Base-by-base conservation (phyloP, 2,888 invertebrate species). In the Miltochrista miniata region DNA sequence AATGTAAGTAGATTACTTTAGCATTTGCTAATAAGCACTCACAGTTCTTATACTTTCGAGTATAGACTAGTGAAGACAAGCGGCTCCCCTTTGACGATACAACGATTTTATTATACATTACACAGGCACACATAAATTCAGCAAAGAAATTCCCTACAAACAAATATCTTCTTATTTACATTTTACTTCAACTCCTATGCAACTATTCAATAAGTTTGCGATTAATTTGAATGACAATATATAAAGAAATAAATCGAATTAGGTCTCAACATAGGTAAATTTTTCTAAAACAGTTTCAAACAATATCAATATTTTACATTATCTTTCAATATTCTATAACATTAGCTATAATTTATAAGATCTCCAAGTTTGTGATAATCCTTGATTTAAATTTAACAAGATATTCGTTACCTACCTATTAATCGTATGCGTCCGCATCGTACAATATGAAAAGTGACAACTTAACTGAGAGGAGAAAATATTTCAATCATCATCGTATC, bases 201-300 rank as follows among this genome's bases (percentile, higher is more conserved):
- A 80, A 85, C 85, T 89, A 87, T 77, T 74, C 68, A 86, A 85
- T 85, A 84, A 74, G 72, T 79, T 79, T 77, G 82, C 79, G 78
- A 84, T 81, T 75, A 82, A 81, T 76, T 77, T 76, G 76, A 83
- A 81, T 82, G 82, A 82, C 74, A 77, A 10, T 71, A 76, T 74
- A 76, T 76, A 70, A 74, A 76, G 79, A 89, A 89, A 87, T 68
- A 81, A 90, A 87, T 79, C 69, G 79, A 85, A 81, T 79, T 80
- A 83, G 79, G 75, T 83, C 40, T 86, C 78, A 91, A 91, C 91
- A 81, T 82, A 91, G 90, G 91, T 91, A 91, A 87, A 91, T 90
- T 91, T 90, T 86, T 91, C 91, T 91, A 91, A 90, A 90, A 91
- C 87, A 87, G 79, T 86, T 81, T 83, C 72, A 85, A 90, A 88